Percentiles rank a stretch among this genome's conserved stretches.
Conservation (phyloP, 1,140 invertebrate genomes). For the Yoshiicerus persimilis region DNA sequence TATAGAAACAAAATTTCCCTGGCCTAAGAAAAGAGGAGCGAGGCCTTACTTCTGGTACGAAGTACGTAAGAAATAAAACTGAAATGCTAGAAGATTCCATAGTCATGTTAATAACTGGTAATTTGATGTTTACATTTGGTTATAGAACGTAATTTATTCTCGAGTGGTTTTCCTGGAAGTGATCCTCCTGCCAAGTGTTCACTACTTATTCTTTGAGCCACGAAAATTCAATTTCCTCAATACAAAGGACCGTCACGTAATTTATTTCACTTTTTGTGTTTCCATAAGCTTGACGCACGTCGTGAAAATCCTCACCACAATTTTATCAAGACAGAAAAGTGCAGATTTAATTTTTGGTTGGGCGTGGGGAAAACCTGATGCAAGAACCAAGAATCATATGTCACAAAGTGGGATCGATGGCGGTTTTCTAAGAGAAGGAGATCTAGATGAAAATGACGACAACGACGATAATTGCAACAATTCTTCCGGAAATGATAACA, state of each 20-base stretch:
- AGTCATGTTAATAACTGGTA: too few species aligned
- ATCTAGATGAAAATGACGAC: neutral
- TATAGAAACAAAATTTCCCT: neutral
- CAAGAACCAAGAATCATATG: neutral
- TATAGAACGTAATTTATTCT: neutral
- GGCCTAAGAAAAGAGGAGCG: neutral
- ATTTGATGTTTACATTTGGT: neutral
- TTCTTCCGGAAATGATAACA: too few species aligned
- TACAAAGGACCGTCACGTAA: neutral
- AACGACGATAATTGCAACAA: too few species aligned
- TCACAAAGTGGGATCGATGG: neutral
- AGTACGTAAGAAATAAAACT: neutral
- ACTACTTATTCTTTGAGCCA: neutral
- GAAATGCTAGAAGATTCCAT: too few species aligned
- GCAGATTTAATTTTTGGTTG: neutral
- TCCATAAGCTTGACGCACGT: neutral
- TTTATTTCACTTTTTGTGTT: neutral
- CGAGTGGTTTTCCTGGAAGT: neutral
- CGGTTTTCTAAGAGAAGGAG: neutral
- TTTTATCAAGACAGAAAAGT: neutral
- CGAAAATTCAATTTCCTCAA: neutral
- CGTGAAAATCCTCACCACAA: neutral
- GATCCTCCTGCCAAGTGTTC: neutral
- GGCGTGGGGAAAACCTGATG: neutral
- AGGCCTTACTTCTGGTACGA: neutral